Evolutionary conservation across 1,140 invertebrate species (phyloP), one percentile per base, ranked within the genome.

Genomic region (Aphelinus certus): DNA sequence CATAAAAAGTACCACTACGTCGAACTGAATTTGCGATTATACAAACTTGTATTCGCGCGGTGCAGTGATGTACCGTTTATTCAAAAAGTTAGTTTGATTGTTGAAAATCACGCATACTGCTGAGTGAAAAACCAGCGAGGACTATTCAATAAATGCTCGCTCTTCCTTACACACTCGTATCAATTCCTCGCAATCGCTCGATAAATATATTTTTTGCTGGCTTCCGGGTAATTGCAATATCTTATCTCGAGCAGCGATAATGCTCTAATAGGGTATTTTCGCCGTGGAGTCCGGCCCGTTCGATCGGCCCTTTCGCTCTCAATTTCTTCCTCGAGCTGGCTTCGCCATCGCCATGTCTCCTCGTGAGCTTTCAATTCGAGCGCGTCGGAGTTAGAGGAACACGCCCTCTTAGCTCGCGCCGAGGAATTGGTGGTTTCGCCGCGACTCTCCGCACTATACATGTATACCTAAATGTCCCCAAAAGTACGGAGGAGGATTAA

Each of bases 381-480:
- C 53, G 73, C 57, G 64, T 75, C 57, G 65, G 57, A 51, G 46
- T 51, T 74, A 61, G 55, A 79, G 64, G 61, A 63, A 56, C 26
- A 55, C 77, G 53, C 68, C 77, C 56, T 78, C 71, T 43, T 55
- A 62, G 58, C 73, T 58, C 71, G 26, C 69, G 76, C 45, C 3
- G 42, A 10, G 42, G 66, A 81, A 82, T 81, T 77, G 77, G 75
- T 70, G 77, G 76, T 80, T 81, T 80, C 62, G 75, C 69, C 49
- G 73, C 67, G 73, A 68, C 74, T 66, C 73, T 79, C 80, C 68
- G 69, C 67, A 61, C 68, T 57, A 77, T 45, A 26, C 26, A 26
- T 26, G 26, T 26, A 26, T 26, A 26, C 26, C 26, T 26, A 26
- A 26, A 26, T 26, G 26, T 26, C 26, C 26, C 26, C 26, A 26